phyloP scores from a whole-genome alignment of 2,888 invertebrate genomes.

The Hydriomena furcata region DNA sequence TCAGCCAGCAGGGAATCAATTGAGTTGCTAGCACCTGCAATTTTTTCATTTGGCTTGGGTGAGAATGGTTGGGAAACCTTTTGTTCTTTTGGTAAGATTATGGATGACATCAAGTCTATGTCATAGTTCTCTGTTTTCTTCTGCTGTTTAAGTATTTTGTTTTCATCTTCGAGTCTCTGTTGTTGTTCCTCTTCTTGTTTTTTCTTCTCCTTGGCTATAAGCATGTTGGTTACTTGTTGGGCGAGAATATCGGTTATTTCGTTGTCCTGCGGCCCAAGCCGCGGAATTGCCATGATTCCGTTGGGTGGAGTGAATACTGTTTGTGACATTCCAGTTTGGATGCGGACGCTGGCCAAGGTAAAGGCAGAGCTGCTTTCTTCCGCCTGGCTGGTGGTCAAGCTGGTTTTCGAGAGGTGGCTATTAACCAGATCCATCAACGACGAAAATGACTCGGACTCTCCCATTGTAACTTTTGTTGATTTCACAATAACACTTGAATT shows the following conservation, averaged over 20 bases:
- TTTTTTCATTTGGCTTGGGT: constrained; percentile 12
- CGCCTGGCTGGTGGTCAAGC: constrained; percentile 45
- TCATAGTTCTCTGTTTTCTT: constrained; percentile 47
- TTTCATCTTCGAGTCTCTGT: constrained; percentile 48
- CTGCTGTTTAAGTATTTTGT: constrained; percentile 45
- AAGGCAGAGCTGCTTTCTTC: constrained; percentile 34
- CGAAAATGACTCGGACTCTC: constrained; percentile 62
- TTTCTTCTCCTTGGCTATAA: constrained; percentile 63
- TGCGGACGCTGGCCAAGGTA: constrained; percentile 32
- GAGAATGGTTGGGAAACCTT: constrained; percentile 20
- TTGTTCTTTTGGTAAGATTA: constrained; percentile 42
- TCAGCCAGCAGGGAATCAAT: constrained; percentile 56
- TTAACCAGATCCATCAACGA: constrained; percentile 68
- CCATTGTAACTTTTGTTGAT: constrained; percentile 45
- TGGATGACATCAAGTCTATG: constrained; percentile 64
- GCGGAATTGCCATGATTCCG: constrained; percentile 49
- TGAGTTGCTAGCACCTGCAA: constrained; percentile 48
- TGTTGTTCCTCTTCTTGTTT: constrained; percentile 51
- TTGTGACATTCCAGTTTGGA: constrained; percentile 15
- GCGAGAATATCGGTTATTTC: constrained; percentile 57
- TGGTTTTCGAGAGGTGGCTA: constrained; percentile 67
- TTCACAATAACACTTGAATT: constrained; percentile 3
- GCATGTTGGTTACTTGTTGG: constrained; percentile 68
- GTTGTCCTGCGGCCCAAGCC: constrained; percentile 47
- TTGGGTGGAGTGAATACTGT: too few species aligned